These are phyloP conservation scores for Drosophila phalerata DNA, from an alignment of 2,888 invertebrate species.

Conservation along the genomic window DNA sequence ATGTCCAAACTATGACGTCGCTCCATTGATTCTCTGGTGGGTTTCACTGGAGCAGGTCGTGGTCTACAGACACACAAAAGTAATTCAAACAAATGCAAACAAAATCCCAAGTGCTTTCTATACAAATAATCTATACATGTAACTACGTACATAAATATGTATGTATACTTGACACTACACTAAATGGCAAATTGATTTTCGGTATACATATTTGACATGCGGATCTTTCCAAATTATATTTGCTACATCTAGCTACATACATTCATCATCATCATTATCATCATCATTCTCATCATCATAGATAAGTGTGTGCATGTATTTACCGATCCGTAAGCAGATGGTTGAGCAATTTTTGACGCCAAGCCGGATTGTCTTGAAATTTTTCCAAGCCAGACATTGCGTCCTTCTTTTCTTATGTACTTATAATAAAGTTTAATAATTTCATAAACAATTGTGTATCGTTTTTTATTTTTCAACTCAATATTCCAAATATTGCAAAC, in stretches of 20 bases:
- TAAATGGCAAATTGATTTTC: constrained; percentile 13
- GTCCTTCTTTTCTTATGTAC: constrained; percentile 23
- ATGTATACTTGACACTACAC: constrained; percentile 19
- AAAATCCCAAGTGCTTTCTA: background rate
- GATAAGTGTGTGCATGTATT: constrained; percentile 35
- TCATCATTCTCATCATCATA: too few relatives aligned
- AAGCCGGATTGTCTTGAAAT: constrained; percentile 82
- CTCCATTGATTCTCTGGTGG: constrained; percentile 40
- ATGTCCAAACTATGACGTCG: constrained; percentile 76
- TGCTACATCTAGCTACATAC: constrained; percentile 21
- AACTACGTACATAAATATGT: background rate
- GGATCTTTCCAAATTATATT: constrained; percentile 16
- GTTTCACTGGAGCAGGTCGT: constrained; percentile 12
- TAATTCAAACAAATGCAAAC: background rate
- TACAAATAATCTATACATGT: background rate
- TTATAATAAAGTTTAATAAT: constrained; percentile 4
- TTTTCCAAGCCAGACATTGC: constrained; percentile 81
- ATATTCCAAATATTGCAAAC: constrained; percentile 5
- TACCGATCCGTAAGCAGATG: constrained; percentile 83
- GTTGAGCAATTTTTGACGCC: constrained; percentile 80
- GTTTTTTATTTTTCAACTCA: background rate
- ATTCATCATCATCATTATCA: constrained; percentile 10
- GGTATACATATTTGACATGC: constrained; percentile 8
- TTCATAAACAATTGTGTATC: background rate
- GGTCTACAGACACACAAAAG: constrained; percentile 34